Evolutionary conservation across 2,113 vertebrate genomes (phyloP).

Genomic region (Orthonyx spaldingii): DNA sequence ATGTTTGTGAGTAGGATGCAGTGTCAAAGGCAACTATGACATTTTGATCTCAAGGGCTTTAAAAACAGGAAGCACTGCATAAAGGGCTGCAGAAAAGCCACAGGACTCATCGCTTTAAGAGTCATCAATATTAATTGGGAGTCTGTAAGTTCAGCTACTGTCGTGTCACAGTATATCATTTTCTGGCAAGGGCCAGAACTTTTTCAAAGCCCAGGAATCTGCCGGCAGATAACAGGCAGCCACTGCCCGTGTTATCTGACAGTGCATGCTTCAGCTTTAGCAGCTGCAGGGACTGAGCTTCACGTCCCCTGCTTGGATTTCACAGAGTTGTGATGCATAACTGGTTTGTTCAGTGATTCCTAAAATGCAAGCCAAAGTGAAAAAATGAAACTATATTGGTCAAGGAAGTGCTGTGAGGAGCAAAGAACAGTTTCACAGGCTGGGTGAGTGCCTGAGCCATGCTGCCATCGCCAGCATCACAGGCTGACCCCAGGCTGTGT

Average conservation of each 20-base stretch:
- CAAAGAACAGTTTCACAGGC: not conserved
- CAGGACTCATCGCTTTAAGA: not conserved
- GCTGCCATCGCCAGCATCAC: rapidly evolving
- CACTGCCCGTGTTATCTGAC: not conserved
- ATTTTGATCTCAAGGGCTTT: not conserved
- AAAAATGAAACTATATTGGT: not conserved
- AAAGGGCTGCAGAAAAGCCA: not conserved
- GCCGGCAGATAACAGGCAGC: not conserved
- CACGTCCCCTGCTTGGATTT: not conserved
- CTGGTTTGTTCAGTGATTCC: not conserved
- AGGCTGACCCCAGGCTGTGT: not conserved
- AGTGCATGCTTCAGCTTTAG: not conserved
- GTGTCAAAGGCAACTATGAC: not conserved
- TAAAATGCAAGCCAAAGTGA: not conserved
- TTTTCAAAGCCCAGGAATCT: slow-evolving; percentile 4
- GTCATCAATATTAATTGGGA: not conserved
- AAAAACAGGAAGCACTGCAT: not conserved
- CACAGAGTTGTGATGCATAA: not conserved
- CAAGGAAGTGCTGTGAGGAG: not conserved
- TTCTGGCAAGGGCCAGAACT: not conserved
- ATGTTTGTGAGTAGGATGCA: not conserved
- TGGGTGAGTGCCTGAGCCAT: not conserved
- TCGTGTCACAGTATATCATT: not conserved
- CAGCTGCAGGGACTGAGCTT: not conserved
- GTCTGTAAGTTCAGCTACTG: not conserved